phyloP scores from a whole-genome alignment of 2,888 invertebrate genomes.

The Diachrysia chrysitis region DNA sequence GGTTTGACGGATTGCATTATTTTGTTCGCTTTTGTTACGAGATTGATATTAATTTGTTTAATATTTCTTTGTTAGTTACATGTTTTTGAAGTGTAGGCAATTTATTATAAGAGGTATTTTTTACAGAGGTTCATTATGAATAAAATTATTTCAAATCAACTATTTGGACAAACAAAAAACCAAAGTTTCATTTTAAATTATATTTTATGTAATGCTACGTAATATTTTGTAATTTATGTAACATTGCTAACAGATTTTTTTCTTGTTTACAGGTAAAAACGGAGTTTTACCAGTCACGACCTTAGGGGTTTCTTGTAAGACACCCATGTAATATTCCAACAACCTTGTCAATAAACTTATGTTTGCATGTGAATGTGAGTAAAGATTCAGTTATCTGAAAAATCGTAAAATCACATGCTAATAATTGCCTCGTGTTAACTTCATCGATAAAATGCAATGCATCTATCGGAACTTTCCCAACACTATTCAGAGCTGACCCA shows the following conservation, averaged over 20 bases:
- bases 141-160: not conserved
- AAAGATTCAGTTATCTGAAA: too few relatives aligned
- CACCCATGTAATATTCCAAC: too few relatives aligned
- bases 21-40: conserved; percentile 30
- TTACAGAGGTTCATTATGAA: conserved; percentile 10
- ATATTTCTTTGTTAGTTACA: conserved; percentile 45
- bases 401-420: not conserved
- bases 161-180: not conserved
- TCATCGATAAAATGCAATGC: conserved; percentile 29
- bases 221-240: not conserved
- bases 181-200: too few relatives aligned
- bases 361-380: too few relatives aligned
- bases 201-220: too few relatives aligned
- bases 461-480: conserved; percentile 60
- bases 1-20: conserved; percentile 37
- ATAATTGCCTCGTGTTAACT: not conserved
- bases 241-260: conserved; percentile 11
- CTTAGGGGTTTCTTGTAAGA: not conserved
- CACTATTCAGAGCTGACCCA: conserved; percentile 80
- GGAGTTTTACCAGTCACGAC: not conserved
- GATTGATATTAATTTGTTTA: conserved; percentile 34
- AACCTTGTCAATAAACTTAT: too few relatives aligned
- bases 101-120: conserved; percentile 22
- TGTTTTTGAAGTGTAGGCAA: conserved; percentile 21
- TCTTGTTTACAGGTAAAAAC: conserved; percentile 62